phyloP scores from a whole-genome alignment of 1,140 invertebrate genomes.

The Drosophila arizonae region DNA sequence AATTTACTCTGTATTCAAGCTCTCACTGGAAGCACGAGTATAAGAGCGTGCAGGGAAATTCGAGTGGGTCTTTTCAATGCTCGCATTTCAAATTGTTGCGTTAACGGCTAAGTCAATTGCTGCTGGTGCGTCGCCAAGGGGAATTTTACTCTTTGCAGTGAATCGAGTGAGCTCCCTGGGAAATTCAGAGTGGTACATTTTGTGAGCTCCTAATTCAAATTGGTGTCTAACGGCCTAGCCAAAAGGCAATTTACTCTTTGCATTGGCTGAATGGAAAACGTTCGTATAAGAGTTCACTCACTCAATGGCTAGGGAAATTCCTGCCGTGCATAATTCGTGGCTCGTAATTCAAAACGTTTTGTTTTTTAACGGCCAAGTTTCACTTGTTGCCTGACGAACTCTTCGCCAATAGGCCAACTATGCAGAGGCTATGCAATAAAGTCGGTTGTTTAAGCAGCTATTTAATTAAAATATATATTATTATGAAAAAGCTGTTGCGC shows the following conservation, averaged over 20 bases:
- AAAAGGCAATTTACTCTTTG: conserved; percentile 10
- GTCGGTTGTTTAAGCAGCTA: conserved; percentile 23
- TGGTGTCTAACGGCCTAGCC: not conserved
- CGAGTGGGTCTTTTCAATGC: conserved; percentile 6
- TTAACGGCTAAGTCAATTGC: conserved; percentile 27
- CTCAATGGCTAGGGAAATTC: conserved; percentile 1
- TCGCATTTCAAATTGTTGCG: conserved; percentile 35
- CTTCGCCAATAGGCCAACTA: not conserved
- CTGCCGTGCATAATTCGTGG: not conserved
- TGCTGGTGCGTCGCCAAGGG: not conserved
- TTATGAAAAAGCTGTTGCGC: not conserved
- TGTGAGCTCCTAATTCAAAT: not conserved
- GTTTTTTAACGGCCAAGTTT: conserved; percentile 7
- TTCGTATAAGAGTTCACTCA: conserved; percentile 1
- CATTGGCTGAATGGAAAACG: conserved; percentile 1
- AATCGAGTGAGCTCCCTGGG: not conserved
- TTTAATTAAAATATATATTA: conserved; percentile 41
- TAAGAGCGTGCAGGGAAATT: conserved; percentile 46
- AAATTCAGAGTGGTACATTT: not conserved
- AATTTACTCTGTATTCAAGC: not conserved
- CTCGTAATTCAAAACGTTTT: conserved; percentile 2
- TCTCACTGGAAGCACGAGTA: conserved; percentile 50
- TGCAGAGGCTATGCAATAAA: not conserved
- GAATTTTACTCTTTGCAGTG: not conserved
- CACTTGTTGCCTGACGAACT: conserved; percentile 12